Percentiles rank a stretch among this genome's conserved stretches.
These are phyloP conservation scores for Ericerus pela DNA, from an alignment of 1,140 invertebrate genomes.

Conservation along the genomic window DNA sequence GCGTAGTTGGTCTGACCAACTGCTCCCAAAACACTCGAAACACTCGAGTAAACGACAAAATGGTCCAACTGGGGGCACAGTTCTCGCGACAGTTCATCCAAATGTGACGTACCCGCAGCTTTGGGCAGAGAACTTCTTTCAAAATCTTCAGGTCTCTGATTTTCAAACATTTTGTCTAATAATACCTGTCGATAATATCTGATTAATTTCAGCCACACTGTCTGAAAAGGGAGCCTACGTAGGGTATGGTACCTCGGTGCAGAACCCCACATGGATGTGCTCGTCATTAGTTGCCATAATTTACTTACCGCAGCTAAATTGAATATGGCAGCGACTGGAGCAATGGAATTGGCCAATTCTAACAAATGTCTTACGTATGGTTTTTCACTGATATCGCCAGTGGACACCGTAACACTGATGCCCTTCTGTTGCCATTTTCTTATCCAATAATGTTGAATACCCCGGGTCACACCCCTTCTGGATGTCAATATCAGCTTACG, in stretches of 20 bases:
- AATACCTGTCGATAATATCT: slow-evolving; percentile 39
- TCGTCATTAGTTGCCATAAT: not conserved
- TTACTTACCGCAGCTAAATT: slow-evolving; percentile 75
- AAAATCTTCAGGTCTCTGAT: slow-evolving; percentile 43
- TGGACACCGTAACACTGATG: slow-evolving; percentile 53
- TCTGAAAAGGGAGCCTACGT: no score
- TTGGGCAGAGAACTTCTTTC: slow-evolving; percentile 39
- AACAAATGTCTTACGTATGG: slow-evolving; percentile 55
- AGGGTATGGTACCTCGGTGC: not conserved
- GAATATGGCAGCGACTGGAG: slow-evolving; percentile 81
- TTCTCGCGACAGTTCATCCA: slow-evolving; percentile 57
- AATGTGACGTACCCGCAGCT: slow-evolving; percentile 41
- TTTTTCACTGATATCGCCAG: slow-evolving; percentile 42
- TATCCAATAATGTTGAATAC: slow-evolving; percentile 70
- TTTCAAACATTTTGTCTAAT: slow-evolving; percentile 42
- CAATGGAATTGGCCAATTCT: slow-evolving; percentile 47
- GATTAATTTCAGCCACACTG: no score
- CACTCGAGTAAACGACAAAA: slow-evolving; percentile 83
- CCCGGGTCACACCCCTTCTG: slow-evolving; percentile 65
- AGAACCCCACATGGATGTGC: not conserved
- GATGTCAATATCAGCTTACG: slow-evolving; percentile 71
- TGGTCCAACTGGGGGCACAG: slow-evolving; percentile 66
- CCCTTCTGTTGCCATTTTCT: slow-evolving; percentile 56
- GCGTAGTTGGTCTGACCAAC: slow-evolving; percentile 79
- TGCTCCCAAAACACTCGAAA: slow-evolving; percentile 74